phyloP scores from a whole-genome alignment of 2,113 vertebrate species.

The Pitta sordida region DNA sequence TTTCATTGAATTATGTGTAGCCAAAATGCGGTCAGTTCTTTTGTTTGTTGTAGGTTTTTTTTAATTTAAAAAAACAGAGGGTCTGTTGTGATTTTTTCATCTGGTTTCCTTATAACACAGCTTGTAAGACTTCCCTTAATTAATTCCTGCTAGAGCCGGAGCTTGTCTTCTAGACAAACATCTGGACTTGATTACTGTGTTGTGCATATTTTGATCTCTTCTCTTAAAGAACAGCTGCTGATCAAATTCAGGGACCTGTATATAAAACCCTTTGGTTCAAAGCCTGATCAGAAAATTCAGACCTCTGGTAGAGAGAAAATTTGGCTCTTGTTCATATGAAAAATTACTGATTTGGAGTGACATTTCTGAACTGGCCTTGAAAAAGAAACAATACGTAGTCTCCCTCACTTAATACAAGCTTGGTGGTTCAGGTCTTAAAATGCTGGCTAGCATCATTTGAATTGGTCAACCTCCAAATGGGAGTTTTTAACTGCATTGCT shows the following conservation, averaged over 20 bases:
- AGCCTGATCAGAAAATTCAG: not conserved
- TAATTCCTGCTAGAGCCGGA: slow-evolving; percentile 45
- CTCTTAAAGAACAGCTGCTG: slow-evolving; percentile 24
- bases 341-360: not conserved
- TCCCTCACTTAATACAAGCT: not conserved
- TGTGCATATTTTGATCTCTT: not conserved
- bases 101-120: not conserved
- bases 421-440: not conserved
- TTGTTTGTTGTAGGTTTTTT: not conserved
- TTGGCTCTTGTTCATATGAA: not conserved
- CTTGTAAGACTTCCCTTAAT: slow-evolving; percentile 24
- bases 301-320: not conserved
- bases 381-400: not conserved
- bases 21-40: not conserved
- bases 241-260: not conserved
- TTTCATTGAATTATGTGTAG: not conserved
- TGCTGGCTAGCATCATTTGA: not conserved
- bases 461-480: not conserved
- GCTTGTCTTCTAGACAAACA: slow-evolving; percentile 27
- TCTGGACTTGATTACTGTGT: slow-evolving; percentile 32
- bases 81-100: not conserved
- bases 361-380: not conserved
- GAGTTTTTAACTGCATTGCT: not conserved
- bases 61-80: not conserved
- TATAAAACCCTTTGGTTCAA: not conserved